A percentile compares a stretch with the other conserved stretches of the same genome.
Evolutionary conservation across 2,888 invertebrate species (phyloP).

Genomic region (Lithophane leautieri): DNA sequence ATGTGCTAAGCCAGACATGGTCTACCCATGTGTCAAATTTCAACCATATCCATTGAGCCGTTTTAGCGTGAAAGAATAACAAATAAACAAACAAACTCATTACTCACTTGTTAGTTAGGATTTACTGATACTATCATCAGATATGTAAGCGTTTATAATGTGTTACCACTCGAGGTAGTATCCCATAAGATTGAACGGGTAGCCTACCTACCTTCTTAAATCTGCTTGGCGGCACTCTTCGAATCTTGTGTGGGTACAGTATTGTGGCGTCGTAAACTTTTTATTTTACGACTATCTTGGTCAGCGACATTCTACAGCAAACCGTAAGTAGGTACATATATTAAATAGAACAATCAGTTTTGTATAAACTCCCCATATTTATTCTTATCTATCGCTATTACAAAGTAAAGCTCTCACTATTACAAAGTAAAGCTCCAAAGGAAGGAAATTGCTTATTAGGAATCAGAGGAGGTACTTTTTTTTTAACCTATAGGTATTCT

Average conservation of each 20-base stretch:
- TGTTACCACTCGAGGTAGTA: no score
- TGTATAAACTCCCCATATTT: not conserved
- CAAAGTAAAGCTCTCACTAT: not conserved
- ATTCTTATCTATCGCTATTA: not conserved
- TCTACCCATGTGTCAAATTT: no score
- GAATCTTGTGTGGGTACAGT: slow-evolving; percentile 39
- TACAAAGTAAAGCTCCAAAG: not conserved
- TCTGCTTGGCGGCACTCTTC: not conserved
- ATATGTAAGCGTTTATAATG: no score
- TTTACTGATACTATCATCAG: no score
- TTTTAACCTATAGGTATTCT: no score
- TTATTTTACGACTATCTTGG: slow-evolving; percentile 51
- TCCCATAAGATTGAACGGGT: no score
- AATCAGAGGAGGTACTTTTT: no score
- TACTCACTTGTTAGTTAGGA: no score
- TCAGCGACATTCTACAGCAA: slow-evolving; percentile 38
- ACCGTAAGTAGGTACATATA: not conserved
- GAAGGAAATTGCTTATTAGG: not conserved
- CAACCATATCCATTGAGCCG: no score
- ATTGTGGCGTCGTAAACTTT: slow-evolving; percentile 49
- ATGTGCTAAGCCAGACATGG: no score
- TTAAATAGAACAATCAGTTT: slow-evolving; percentile 5
- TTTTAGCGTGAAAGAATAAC: no score
- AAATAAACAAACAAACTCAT: no score
- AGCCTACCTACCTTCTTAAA: not conserved